phyloP scores from a whole-genome alignment of 2,113 vertebrate species.

The Ascaphus truei region DNA sequence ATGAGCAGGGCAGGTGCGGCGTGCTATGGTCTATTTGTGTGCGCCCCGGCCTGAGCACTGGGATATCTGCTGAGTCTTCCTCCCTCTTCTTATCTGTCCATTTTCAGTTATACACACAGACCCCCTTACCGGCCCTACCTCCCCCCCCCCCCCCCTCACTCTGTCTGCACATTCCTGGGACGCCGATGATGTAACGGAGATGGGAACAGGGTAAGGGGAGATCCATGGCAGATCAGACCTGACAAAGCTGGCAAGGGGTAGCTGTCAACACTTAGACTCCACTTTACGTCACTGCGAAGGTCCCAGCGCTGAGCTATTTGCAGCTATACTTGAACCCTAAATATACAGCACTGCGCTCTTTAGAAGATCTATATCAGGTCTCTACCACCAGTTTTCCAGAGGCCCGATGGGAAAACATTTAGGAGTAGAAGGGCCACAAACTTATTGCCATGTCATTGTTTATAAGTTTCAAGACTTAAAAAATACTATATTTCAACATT shows the following conservation, averaged over 20 bases:
- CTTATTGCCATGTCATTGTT: too few relatives aligned
- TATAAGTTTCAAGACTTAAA: too few relatives aligned
- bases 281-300: background rate
- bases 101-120: background rate
- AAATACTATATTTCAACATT: too few relatives aligned
- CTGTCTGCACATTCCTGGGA: background rate
- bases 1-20: background rate
- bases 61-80: background rate
- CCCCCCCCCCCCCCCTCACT: background rate
- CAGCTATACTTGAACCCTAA: too few relatives aligned
- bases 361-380: too few relatives aligned
- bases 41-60: background rate
- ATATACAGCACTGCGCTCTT: too few relatives aligned
- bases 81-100: background rate
- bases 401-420: too few relatives aligned
- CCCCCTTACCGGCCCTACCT: background rate
- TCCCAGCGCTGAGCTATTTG: background rate
- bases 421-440: too few relatives aligned
- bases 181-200: background rate
- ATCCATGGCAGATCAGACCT: background rate
- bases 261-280: conserved; percentile 18
- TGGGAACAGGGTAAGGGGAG: background rate
- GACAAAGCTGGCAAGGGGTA: background rate
- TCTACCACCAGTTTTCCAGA: too few relatives aligned
- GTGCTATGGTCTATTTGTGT: background rate